Evolutionary conservation across 2,888 invertebrate genomes (phyloP).

Genomic region (Teinopalpus imperialis): DNA sequence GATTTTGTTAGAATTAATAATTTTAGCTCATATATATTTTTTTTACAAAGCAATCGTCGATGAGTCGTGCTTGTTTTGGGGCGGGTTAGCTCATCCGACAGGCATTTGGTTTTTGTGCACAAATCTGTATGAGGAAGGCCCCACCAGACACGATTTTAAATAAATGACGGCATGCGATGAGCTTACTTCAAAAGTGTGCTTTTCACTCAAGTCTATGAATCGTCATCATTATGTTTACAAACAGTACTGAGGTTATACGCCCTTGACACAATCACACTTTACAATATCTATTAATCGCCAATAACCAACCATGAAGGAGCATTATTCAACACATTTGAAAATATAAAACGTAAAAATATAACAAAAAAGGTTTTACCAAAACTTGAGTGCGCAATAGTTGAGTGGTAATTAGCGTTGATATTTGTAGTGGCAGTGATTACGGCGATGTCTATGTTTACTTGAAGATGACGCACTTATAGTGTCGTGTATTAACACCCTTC

Average conservation of each 20-base stretch:
- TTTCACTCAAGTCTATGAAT: slow-evolving; percentile 24
- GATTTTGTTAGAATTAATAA: slow-evolving; percentile 61
- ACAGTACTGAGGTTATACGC: slow-evolving; percentile 8
- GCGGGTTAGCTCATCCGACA: slow-evolving; percentile 78
- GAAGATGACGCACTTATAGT: slow-evolving; percentile 14
- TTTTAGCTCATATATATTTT: slow-evolving; percentile 72
- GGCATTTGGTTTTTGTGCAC: slow-evolving; percentile 78
- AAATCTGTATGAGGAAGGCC: slow-evolving; percentile 66
- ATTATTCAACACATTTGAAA: slow-evolving; percentile 4
- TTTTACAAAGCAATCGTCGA: slow-evolving; percentile 76
- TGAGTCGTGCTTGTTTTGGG: slow-evolving; percentile 74
- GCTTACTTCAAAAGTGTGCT: slow-evolving; percentile 26
- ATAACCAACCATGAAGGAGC: slow-evolving; percentile 15
- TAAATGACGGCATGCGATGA: slow-evolving; percentile 67
- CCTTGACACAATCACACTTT: slow-evolving; percentile 22
- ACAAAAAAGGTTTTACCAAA: not conserved
- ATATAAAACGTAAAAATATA: slow-evolving; percentile 2
- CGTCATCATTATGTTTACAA: slow-evolving; percentile 24
- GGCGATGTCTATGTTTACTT: slow-evolving; percentile 10
- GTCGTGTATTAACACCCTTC: slow-evolving; percentile 25
- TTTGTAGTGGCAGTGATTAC: slow-evolving; percentile 8
- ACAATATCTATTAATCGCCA: slow-evolving; percentile 17
- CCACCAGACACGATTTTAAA: slow-evolving; percentile 67
- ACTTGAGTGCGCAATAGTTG: slow-evolving; percentile 6
- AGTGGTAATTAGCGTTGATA: slow-evolving; percentile 17